Conservation (phyloP, 2,113 vertebrate genomes). For the Lontra canadensis region DNA sequence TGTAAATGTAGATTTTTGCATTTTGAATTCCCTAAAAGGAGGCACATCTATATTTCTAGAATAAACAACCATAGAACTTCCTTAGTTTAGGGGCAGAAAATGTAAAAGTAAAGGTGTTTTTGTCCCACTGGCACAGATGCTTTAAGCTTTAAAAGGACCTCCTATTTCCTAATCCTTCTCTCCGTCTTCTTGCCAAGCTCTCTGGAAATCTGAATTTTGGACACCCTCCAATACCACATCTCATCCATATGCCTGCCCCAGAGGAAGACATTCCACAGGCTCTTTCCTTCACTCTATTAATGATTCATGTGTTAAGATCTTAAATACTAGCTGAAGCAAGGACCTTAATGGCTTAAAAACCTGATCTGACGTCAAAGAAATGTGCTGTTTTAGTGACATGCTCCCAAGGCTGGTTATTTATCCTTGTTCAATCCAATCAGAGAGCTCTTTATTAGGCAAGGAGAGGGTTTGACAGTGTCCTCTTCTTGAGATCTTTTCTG, state of each 20-base stretch:
- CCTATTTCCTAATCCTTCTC: conserved; percentile 69
- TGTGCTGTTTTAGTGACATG: conserved; percentile 42
- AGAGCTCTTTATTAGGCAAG: conserved; percentile 23
- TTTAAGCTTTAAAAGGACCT: conserved; percentile 74
- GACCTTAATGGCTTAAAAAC: conserved; percentile 66
- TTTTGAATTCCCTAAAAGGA: conserved; percentile 30
- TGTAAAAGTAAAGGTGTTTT: conserved; percentile 53
- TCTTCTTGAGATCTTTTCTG: not conserved
- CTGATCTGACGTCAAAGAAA: conserved; percentile 70
- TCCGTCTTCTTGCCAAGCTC: conserved; percentile 73
- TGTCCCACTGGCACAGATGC: conserved; percentile 72
- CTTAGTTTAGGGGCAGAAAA: not conserved
- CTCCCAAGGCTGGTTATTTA: conserved; percentile 55
- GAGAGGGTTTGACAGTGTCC: not conserved
- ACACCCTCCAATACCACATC: conserved; percentile 66
- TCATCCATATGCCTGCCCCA: conserved; percentile 73
- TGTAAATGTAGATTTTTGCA: not conserved
- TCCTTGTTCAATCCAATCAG: conserved; percentile 5
- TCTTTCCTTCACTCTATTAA: conserved; percentile 70
- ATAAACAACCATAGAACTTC: conserved; percentile 28
- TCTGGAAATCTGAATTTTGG: conserved; percentile 76
- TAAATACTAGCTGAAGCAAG: conserved; percentile 65
- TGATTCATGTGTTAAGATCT: conserved; percentile 77
- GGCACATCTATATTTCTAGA: conserved; percentile 42
- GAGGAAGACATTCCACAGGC: conserved; percentile 68